Evolutionary conservation across 2,888 invertebrate genomes (phyloP).

Genomic region (Heteromurus nitidus): DNA sequence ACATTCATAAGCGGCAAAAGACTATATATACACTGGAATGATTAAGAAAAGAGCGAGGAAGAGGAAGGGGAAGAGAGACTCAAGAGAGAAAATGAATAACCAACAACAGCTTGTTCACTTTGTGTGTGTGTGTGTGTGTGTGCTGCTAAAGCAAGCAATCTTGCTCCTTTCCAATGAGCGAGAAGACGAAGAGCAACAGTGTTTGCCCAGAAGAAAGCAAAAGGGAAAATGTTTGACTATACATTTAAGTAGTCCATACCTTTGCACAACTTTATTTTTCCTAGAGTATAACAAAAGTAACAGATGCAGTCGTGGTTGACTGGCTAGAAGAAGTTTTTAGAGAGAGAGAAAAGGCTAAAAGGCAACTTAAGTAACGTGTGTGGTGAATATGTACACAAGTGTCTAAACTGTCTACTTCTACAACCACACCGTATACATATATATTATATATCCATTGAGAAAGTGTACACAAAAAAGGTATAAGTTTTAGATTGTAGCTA

Average conservation of each 20-base stretch:
- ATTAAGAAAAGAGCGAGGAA: background rate
- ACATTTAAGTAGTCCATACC: background rate
- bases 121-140: no score
- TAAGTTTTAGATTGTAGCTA: background rate
- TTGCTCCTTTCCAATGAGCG: conserved; percentile 34
- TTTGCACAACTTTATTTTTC: background rate
- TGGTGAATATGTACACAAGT: conserved; percentile 26
- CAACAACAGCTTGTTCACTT: conserved; percentile 60
- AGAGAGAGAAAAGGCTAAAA: conserved; percentile 32
- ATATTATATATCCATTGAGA: conserved; percentile 36
- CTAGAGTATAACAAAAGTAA: background rate
- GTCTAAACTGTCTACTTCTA: conserved; percentile 40
- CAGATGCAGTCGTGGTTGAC: conserved; percentile 52
- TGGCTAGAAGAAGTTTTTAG: conserved; percentile 39
- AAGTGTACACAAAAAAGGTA: conserved; percentile 16
- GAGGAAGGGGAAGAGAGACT: background rate
- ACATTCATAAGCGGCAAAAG: background rate
- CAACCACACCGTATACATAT: background rate
- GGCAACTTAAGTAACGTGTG: conserved; percentile 28
- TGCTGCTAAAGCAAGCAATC: conserved; percentile 43
- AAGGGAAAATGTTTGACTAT: conserved; percentile 9
- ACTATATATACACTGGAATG: background rate
- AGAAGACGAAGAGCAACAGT: conserved; percentile 55
- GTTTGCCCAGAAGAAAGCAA: conserved; percentile 37
- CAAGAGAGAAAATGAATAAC: conserved; percentile 39